phyloP scores from a whole-genome alignment of 1,140 invertebrate species.

The Pseudomyrmex flavicornis region DNA sequence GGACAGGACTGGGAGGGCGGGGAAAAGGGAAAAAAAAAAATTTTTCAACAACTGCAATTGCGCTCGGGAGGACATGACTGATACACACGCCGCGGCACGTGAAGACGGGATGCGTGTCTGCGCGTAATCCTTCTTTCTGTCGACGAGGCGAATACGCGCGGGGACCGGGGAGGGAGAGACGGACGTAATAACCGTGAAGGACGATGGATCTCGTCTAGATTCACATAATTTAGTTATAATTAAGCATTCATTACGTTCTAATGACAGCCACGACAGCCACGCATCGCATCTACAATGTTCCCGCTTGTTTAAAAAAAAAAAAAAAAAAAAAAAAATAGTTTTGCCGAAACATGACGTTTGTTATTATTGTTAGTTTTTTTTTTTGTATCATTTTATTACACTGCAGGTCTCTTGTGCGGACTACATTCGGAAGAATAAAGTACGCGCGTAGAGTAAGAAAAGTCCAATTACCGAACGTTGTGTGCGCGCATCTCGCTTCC shows the following conservation, averaged over 20 bases:
- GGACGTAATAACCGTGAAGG: constrained; percentile 31
- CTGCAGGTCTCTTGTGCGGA: too few species aligned
- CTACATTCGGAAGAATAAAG: too few species aligned
- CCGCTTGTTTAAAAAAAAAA: too few species aligned
- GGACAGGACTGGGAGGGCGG: neutral
- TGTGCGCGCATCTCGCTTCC: neutral
- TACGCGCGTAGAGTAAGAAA: neutral
- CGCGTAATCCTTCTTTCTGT: constrained; percentile 61
- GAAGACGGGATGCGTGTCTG: constrained; percentile 50
- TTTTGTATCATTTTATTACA: neutral
- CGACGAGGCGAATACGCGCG: neutral
- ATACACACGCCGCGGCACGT: constrained; percentile 25
- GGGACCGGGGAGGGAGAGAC: neutral
- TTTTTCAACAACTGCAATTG: constrained; percentile 26
- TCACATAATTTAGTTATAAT: constrained; percentile 48
- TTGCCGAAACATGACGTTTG: neutral
- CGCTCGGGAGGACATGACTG: constrained; percentile 31
- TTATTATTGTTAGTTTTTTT: neutral
- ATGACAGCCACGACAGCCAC: constrained; percentile 38
- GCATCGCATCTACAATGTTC: neutral
- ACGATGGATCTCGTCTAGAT: constrained; percentile 29
- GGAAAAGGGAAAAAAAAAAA: constrained; percentile 3
- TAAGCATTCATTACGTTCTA: constrained; percentile 43
- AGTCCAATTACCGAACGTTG: constrained; percentile 5
- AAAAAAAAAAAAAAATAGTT: neutral